These are phyloP conservation scores for Acronicta alni DNA, from an alignment of 2,888 invertebrate species.

Conservation along the genomic window DNA sequence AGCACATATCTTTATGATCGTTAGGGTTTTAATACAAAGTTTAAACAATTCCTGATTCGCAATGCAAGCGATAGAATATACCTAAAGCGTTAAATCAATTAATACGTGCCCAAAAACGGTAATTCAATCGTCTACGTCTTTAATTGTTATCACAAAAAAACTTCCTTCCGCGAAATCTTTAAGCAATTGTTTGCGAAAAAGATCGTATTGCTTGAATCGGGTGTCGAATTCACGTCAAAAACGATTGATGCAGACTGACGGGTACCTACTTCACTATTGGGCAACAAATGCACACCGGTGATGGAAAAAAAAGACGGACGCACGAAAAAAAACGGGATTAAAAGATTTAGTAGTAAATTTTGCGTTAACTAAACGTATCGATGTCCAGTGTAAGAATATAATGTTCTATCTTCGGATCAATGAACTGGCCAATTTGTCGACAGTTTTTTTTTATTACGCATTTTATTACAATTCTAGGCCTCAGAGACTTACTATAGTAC, in stretches of 20 bases:
- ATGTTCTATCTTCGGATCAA: conserved; percentile 1
- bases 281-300: conserved; percentile 58
- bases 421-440: conserved; percentile 6
- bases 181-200: conserved; percentile 70
- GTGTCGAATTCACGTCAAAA: conserved; percentile 73
- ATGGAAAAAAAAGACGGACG: conserved; percentile 51
- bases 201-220: conserved; percentile 75
- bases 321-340: conserved; percentile 43
- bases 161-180: conserved; percentile 82
- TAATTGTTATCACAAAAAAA: conserved; percentile 60
- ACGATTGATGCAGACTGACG: conserved; percentile 58
- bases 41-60: neutral
- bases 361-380: conserved; percentile 29
- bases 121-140: conserved; percentile 45
- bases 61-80: neutral
- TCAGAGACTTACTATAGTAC: too few relatives aligned
- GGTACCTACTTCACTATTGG: conserved; percentile 48
- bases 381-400: conserved; percentile 22
- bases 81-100: conserved; percentile 21
- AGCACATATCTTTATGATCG: too few relatives aligned
- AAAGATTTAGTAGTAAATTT: conserved; percentile 17
- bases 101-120: conserved; percentile 24
- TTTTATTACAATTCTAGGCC: too few relatives aligned
- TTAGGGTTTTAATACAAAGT: neutral
- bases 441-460: neutral